Base-by-base conservation (phyloP, 2,888 invertebrate species). In the Erebia ligea region DNA sequence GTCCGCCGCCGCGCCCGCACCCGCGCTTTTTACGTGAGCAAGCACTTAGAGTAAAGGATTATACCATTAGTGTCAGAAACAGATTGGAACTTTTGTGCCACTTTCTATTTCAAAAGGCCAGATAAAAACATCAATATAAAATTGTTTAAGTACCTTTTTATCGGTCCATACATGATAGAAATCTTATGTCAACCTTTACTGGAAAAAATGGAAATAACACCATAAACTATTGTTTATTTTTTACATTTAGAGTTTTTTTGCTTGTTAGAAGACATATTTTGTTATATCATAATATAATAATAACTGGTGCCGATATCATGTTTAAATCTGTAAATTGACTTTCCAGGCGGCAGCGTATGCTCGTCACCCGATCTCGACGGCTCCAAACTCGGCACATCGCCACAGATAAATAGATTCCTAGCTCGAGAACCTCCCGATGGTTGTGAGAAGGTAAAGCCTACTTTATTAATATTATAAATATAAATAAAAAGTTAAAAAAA, bases 401-500 rank as follows among this genome's bases (percentile, higher is more conserved):
- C 97, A 54, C 96, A 97, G 86, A 97, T 97, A 84, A 97, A 97
- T 88, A 95, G 96, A 84, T 97, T 97, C 89, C 94, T 97, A 84
- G 97, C 97, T 54, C 94, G 98, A 67, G 97, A 97, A 89, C 98
- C 98, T 66, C 98, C 98, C 34, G 97, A 98, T 94, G 98, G 98
- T 84, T 98, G 97, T 94, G 97, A 98, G 94, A 96, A 96, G 92
- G 96, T 94, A 84, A 73, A 61, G 15, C 57, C 15, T 54, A 19
- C 13, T 45, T 13, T 11, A 45, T 45, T 13, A 45, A 13, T 45
- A 13, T 13, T 11, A 13, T 45, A 45, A 13, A n/a, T n/a, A n/a
- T n/a, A n/a, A n/a, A n/a, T n/a, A n/a, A n/a, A n/a, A n/a, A n/a
- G n/a, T n/a, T n/a, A n/a, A n/a, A n/a, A n/a, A n/a, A n/a, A n/a